Conservation (phyloP, 2,113 vertebrate species). For the Accipiter cooperii region DNA sequence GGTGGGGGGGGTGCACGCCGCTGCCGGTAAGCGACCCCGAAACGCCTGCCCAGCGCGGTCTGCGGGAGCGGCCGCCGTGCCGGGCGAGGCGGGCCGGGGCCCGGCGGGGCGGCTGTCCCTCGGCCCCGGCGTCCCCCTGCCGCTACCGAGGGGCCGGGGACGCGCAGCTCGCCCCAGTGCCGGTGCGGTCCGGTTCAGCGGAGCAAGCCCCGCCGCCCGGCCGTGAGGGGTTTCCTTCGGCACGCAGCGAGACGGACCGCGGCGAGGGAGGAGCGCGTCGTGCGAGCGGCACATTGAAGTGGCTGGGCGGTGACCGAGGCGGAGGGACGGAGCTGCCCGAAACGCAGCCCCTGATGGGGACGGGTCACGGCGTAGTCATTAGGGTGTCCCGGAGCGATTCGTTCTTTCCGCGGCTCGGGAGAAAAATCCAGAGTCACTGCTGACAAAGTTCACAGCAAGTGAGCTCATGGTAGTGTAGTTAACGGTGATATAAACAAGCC, state of each 20-base stretch:
- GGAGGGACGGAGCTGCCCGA: no score
- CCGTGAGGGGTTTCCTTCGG: no score
- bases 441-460: not conserved
- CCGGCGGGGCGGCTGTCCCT: no score
- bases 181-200: not conserved
- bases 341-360: rapidly evolving
- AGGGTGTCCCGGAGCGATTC: rapidly evolving
- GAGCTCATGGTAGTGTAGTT: not conserved
- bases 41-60: no score
- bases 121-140: no score
- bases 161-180: no score
- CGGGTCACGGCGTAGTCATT: rapidly evolving
- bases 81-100: no score
- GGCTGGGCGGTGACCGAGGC: not conserved
- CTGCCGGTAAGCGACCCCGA: no score
- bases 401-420: no score
- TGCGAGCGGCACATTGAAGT: rapidly evolving
- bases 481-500: not conserved
- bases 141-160: not conserved
- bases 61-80: no score
- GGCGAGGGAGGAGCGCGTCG: not conserved
- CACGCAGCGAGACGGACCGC: not conserved
- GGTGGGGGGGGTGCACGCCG: no score
- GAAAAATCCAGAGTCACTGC: not conserved
- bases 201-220: rapidly evolving